Evolutionary conservation across 2,797 vertebrate species (phyloP).

Genomic region (Dallia pectoralis): DNA sequence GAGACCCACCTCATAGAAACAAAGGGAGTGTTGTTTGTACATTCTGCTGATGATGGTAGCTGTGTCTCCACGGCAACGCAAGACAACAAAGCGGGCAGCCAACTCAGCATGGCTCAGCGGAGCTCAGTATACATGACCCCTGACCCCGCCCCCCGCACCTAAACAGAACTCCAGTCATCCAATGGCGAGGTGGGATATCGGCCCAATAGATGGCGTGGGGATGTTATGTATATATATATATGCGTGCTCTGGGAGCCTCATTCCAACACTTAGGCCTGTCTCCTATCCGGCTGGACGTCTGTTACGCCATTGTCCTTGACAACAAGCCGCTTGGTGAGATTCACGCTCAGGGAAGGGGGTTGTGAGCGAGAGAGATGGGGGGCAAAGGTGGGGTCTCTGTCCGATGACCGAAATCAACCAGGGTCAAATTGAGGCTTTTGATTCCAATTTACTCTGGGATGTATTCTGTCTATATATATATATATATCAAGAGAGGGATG

Average conservation of each 20-base stretch:
- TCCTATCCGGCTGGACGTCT: conserved; percentile 35
- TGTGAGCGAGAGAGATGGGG: neutral
- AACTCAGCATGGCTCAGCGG: conserved; percentile 73
- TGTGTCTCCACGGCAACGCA: conserved; percentile 61
- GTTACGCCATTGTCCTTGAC: conserved; percentile 58
- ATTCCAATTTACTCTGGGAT: conserved; percentile 12
- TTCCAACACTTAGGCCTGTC: conserved; percentile 58
- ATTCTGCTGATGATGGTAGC: conserved; percentile 78
- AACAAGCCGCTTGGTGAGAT: conserved; percentile 47
- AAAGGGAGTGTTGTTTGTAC: conserved; percentile 6
- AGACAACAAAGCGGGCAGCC: conserved; percentile 82
- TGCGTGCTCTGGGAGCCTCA: conserved; percentile 47
- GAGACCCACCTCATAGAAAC: conserved; percentile 5
- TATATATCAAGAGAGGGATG: neutral
- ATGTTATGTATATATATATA: conserved; percentile 78
- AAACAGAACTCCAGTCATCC: conserved; percentile 55
- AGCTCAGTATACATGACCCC: conserved; percentile 62
- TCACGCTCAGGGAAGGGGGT: neutral
- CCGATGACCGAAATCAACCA: neutral
- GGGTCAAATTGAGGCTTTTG: conserved; percentile 1
- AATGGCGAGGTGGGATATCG: conserved; percentile 57
- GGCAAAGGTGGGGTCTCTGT: conserved; percentile 1
- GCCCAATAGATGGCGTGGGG: conserved; percentile 34
- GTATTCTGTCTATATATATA: neutral
- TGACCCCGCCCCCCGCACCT: conserved; percentile 49